Percentiles rank a stretch among this genome's conserved stretches.
Conservation (phyloP, 2,113 vertebrate genomes). For the Ophthalmolycus amberensis region DNA sequence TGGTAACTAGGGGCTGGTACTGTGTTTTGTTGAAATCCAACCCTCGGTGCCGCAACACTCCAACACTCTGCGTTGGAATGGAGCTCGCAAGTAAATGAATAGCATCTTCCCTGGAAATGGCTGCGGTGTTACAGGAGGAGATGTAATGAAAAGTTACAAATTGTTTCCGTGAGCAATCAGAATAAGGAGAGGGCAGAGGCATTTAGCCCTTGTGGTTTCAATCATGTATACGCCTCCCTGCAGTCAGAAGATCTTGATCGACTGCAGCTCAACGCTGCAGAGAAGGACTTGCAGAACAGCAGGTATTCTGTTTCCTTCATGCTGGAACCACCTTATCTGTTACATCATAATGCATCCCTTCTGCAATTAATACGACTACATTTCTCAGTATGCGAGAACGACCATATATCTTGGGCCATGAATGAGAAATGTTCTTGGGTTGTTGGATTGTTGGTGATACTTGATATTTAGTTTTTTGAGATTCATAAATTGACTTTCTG, state of each 20-base stretch:
- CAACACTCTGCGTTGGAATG: slow-evolving; percentile 3
- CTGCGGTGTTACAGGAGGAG: slow-evolving; percentile 59
- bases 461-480: slow-evolving; percentile 22
- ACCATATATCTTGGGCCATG: slow-evolving; percentile 37
- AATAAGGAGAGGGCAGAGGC: slow-evolving; percentile 50
- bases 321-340: slow-evolving; percentile 23
- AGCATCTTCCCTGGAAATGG: slow-evolving; percentile 51
- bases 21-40: slow-evolving; percentile 35
- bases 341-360: slow-evolving; percentile 38
- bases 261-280: slow-evolving; percentile 40
- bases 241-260: slow-evolving; percentile 48
- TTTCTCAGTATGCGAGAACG: slow-evolving; percentile 49
- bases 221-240: slow-evolving; percentile 67
- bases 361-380: slow-evolving; percentile 62
- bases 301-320: slow-evolving; percentile 44
- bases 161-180: slow-evolving; percentile 76
- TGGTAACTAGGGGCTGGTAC: slow-evolving; percentile 53
- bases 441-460: slow-evolving; percentile 27
- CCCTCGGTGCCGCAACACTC: slow-evolving; percentile 4
- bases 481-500: slow-evolving; percentile 20
- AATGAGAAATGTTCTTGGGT: slow-evolving; percentile 41
- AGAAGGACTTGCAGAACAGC: slow-evolving; percentile 14
- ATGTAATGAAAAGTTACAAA: slow-evolving; percentile 72
- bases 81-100: slow-evolving; percentile 46
- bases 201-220: slow-evolving; percentile 70